Conservation (phyloP, 2,113 vertebrate genomes). For the Apodemus speciosus region DNA sequence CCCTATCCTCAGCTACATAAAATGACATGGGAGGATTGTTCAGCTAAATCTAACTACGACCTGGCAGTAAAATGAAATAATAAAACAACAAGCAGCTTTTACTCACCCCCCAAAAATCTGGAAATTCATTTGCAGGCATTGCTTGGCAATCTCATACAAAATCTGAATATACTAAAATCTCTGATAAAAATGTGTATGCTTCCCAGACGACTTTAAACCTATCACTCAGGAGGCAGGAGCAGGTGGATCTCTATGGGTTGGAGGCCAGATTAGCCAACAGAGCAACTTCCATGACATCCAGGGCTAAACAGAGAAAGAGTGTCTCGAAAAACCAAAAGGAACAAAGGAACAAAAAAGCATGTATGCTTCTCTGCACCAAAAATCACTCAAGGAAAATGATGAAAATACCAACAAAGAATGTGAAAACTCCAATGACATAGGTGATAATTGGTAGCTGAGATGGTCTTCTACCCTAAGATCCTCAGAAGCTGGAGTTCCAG, state of each 20-base stretch:
- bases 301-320: not conserved
- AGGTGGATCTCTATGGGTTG: not conserved
- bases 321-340: not conserved
- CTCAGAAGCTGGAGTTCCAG: too few relatives aligned
- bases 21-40: not conserved
- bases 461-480: too few relatives aligned
- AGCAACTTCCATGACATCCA: not conserved
- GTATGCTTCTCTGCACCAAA: too few relatives aligned
- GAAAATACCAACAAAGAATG: too few relatives aligned
- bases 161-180: slow-evolving; percentile 4
- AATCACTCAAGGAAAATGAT: too few relatives aligned
- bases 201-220: not conserved
- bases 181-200: slow-evolving; percentile 10
- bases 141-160: not conserved
- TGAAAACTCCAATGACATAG: too few relatives aligned
- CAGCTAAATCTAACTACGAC: slow-evolving; percentile 29
- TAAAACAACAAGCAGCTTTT: slow-evolving; percentile 25
- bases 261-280: not conserved
- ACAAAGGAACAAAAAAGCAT: too few relatives aligned
- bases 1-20: slow-evolving; percentile 26
- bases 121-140: slow-evolving; percentile 45
- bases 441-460: too few relatives aligned
- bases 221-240: not conserved
- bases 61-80: slow-evolving; percentile 13
- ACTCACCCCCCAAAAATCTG: slow-evolving; percentile 48